A percentile compares a stretch with the other conserved stretches of the same genome.
These are phyloP conservation scores for Papilio helenus DNA, from an alignment of 1,140 invertebrate genomes.

Conservation along the genomic window DNA sequence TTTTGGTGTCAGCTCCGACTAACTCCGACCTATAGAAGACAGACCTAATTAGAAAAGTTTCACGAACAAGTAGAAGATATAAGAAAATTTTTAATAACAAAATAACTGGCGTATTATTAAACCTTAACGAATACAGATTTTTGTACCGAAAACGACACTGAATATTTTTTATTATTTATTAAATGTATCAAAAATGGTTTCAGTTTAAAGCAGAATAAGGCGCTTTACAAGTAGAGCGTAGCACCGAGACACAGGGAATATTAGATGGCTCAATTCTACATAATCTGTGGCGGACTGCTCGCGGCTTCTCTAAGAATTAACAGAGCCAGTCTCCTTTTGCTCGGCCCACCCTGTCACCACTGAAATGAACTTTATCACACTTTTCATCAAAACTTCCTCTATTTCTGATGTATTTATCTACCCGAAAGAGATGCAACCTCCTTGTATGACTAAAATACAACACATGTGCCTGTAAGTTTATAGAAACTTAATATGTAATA, in stretches of 20 bases:
- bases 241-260: slow-evolving; percentile 65
- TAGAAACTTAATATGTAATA: too few species aligned
- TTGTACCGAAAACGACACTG: too few species aligned
- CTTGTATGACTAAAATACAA: background rate
- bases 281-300: slow-evolving; percentile 54
- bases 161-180: too few species aligned
- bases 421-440: background rate
- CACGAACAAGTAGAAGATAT: too few species aligned
- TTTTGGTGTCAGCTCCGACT: too few species aligned
- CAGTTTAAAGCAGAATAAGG: slow-evolving; percentile 42
- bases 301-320: slow-evolving; percentile 39
- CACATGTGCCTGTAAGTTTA: background rate
- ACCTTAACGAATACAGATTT: too few species aligned
- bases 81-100: too few species aligned
- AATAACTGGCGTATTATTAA: too few species aligned
- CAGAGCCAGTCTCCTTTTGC: slow-evolving; percentile 7
- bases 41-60: too few species aligned
- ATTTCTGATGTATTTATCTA: slow-evolving; percentile 13
- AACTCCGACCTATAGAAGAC: too few species aligned
- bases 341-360: background rate
- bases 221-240: slow-evolving; percentile 37
- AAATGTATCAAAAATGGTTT: background rate
- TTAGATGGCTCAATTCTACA: slow-evolving; percentile 70
- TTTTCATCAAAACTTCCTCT: slow-evolving; percentile 29
- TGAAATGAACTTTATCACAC: slow-evolving; percentile 24